Conservation (phyloP, 2,797 vertebrate species). For the Enteromius trimaculatus region DNA sequence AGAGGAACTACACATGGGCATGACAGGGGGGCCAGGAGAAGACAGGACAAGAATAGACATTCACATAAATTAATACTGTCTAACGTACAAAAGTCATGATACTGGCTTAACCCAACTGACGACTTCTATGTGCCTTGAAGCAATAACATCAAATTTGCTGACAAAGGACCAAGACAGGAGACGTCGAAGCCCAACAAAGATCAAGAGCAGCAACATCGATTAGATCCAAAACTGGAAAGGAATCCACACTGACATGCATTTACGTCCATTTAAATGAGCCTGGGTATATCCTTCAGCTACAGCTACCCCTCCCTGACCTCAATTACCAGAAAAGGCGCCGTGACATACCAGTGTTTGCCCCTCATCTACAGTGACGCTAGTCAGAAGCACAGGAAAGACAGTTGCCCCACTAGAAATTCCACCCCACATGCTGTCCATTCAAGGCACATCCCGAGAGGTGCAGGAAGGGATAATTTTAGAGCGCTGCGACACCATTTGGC, state of each 20-base stretch:
- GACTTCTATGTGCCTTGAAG: background rate
- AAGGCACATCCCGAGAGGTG: constrained; percentile 44
- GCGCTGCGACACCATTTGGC: constrained; percentile 44
- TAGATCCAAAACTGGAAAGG: constrained; percentile 38
- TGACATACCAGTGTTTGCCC: constrained; percentile 6
- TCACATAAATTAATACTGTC: constrained; percentile 20
- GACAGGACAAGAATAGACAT: background rate
- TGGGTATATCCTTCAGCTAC: background rate
- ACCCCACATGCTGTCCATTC: constrained; percentile 36
- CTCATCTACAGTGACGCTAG: constrained; percentile 55
- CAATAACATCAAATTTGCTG: background rate
- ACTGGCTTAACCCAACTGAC: background rate
- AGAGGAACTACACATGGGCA: constrained; percentile 11
- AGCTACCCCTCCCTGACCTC: constrained; percentile 41
- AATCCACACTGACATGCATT: constrained; percentile 18
- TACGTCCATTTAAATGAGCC: background rate
- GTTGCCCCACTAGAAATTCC: constrained; percentile 39
- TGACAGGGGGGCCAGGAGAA: background rate
- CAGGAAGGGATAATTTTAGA: constrained; percentile 75
- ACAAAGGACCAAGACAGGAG: constrained; percentile 21
- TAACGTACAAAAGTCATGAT: background rate
- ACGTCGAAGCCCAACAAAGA: constrained; percentile 9
- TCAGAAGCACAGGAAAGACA: constrained; percentile 64
- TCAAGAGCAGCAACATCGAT: background rate
- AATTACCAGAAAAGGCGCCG: constrained; percentile 74